Conservation (phyloP, 2,888 invertebrate species). For the Merodon equestris region DNA sequence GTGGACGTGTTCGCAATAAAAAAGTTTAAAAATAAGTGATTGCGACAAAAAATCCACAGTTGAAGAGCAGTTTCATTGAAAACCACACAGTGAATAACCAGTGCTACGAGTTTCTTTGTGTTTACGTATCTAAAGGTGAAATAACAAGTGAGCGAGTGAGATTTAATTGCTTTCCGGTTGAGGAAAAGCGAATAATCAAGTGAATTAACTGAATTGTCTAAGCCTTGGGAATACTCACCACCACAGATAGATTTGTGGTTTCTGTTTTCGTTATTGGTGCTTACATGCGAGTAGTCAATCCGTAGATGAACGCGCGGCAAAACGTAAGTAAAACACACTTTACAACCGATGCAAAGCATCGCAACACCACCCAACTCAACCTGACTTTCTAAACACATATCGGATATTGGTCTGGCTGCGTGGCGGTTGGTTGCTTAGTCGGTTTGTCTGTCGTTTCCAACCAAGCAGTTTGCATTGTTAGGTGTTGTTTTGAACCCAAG, state of each 20-base stretch:
- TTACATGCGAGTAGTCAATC: neutral
- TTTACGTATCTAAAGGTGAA: neutral
- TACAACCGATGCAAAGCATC: too few species aligned
- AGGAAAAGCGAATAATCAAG: slow-evolving; percentile 25
- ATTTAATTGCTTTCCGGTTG: slow-evolving; percentile 9
- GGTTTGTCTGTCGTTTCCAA: too few species aligned
- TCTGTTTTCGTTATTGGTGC: too few species aligned
- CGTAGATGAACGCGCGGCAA: slow-evolving; percentile 13
- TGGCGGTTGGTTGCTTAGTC: neutral
- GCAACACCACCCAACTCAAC: too few species aligned
- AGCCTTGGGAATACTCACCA: slow-evolving; percentile 29
- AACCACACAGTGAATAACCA: slow-evolving; percentile 37
- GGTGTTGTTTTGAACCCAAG: neutral
- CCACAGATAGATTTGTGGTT: neutral
- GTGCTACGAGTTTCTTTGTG: slow-evolving; percentile 30
- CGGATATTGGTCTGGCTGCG: neutral
- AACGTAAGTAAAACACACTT: slow-evolving; percentile 29
- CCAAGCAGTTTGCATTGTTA: too few species aligned
- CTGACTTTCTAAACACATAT: neutral
- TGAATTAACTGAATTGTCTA: slow-evolving; percentile 3
- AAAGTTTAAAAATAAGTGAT: too few species aligned
- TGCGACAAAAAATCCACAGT: neutral
- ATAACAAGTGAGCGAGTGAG: slow-evolving; percentile 13
- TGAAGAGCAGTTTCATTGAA: slow-evolving; percentile 21
- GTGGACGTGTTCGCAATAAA: too few species aligned